phyloP scores from a whole-genome alignment of 2,888 invertebrate genomes.

The Eudasyphora cyanicolor region DNA sequence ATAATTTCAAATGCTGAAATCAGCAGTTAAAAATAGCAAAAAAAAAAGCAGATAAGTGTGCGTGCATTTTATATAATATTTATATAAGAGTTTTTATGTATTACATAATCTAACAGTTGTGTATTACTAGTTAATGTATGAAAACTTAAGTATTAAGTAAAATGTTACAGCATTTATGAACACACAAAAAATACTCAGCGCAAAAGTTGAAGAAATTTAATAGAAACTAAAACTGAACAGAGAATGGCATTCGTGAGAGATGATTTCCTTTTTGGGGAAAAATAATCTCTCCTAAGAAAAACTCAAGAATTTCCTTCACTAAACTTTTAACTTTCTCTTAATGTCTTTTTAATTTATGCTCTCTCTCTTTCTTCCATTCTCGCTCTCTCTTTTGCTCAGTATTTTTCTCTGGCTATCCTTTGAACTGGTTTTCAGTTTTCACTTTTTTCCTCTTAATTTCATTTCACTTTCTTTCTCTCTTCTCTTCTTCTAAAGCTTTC shows the following conservation, averaged over 20 bases:
- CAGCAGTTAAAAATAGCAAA: conserved; percentile 33
- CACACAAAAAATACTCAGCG: conserved; percentile 69
- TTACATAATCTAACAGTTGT: conserved; percentile 62
- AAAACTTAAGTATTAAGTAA: conserved; percentile 46
- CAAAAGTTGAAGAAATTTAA: conserved; percentile 39
- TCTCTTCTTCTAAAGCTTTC: conserved; percentile 48
- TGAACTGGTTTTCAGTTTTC: conserved; percentile 23
- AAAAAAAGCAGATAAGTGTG: conserved; percentile 65
- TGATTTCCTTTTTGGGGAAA: no score
- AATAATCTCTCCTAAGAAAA: background rate
- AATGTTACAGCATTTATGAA: conserved; percentile 70
- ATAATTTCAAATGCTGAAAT: no score
- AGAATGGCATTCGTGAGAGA: conserved; percentile 24
- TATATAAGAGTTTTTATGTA: conserved; percentile 65
- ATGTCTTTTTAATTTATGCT: conserved; percentile 25
- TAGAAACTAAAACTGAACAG: conserved; percentile 49
- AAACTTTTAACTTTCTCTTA: conserved; percentile 32
- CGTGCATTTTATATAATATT: conserved; percentile 67
- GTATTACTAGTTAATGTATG: conserved; percentile 49
- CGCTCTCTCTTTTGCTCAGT: background rate
- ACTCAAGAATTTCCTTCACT: background rate
- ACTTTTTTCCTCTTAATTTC: conserved; percentile 35
- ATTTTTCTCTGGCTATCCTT: conserved; percentile 11
- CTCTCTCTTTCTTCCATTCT: conserved; percentile 35
- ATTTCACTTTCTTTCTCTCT: conserved; percentile 30